These are phyloP conservation scores for Amia ocellicauda DNA, from an alignment of 2,113 vertebrate genomes.

Conservation along the genomic window DNA sequence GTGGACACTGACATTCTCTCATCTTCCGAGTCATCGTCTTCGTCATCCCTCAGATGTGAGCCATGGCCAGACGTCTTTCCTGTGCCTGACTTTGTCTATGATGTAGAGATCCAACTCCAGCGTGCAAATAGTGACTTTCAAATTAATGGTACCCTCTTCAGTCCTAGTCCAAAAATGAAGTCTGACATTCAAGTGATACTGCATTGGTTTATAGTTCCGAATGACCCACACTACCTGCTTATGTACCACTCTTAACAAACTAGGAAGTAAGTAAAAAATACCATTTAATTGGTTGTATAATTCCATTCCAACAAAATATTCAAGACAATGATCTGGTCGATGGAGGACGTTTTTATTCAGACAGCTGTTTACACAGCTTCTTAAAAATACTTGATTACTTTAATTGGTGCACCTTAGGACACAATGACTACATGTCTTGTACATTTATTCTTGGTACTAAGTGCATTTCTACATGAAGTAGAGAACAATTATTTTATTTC, in stretches of 20 bases:
- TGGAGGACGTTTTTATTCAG: not conserved
- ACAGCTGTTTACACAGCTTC: not conserved
- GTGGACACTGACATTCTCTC: conserved; percentile 3
- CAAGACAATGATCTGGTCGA: no score
- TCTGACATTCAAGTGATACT: conserved; percentile 15
- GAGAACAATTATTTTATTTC: no score
- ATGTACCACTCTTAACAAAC: conserved; percentile 5
- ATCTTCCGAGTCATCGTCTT: not conserved
- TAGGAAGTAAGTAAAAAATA: conserved; percentile 3
- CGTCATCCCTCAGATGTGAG: not conserved
- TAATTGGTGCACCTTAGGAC: no score
- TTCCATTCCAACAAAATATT: conserved; percentile 9
- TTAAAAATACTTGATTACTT: not conserved
- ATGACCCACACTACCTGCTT: conserved; percentile 5
- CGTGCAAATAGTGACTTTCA: conserved; percentile 4
- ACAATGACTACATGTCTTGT: no score
- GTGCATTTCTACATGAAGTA: no score
- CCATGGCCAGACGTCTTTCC: not conserved
- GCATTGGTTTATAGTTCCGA: conserved; percentile 3
- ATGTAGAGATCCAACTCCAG: not conserved
- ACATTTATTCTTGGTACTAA: no score
- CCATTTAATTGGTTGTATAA: conserved; percentile 2
- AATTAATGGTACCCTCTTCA: conserved; percentile 1
- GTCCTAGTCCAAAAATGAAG: conserved; percentile 11
- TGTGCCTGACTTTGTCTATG: not conserved